Evolutionary conservation across 2,888 invertebrate genomes (phyloP), one percentile per base, ranked within the genome.

Genomic region (Sisyra terminalis): DNA sequence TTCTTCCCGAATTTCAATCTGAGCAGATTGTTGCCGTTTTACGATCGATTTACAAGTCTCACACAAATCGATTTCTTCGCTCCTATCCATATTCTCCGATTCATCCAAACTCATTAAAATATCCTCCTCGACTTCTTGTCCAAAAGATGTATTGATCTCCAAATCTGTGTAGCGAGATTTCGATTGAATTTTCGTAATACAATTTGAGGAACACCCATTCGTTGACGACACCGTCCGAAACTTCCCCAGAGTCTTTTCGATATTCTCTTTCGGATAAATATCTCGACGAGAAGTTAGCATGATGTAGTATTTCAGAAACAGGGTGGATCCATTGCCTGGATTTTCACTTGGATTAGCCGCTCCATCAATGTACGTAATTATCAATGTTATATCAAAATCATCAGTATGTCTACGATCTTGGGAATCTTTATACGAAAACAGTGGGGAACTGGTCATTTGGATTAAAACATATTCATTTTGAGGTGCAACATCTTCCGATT

Each of bases 331-430:
- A 24, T 43, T 38, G 5, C 13, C 16, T 9, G n/a, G 15, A 1
- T 13, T n/a, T 8, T 13, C 29, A 9, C 11, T 13, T 13, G 24
- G 7, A 2, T 24, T n/a, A 29, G n/a, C 39, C 29, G 29, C 2
- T 8, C 30, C 30, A 9, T 32, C 32, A 5, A n/a, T n/a, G 48
- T 73, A 72, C n/a, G 74, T 68, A 29, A 80, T 71, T 11, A 81
- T 68, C 31, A 80, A 58, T 1, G 76, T 75, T 13, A 79, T 69
- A 51, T 78, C 75, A 56, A 78, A 79, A 52, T 77, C 76, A 47
- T 78, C 76, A 1, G 68, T 68, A 46, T 71, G 71, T 46, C 69
- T 69, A 11, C 67, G 63, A 48, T 75, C 73, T 48, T 74, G 71
- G 1, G 65, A 63, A 51, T 75, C 75, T 48, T 67, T 69, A 48